Evolutionary conservation across 2,888 invertebrate species (phyloP), one percentile per base, ranked within the genome.

Genomic region (Tipula unca): DNA sequence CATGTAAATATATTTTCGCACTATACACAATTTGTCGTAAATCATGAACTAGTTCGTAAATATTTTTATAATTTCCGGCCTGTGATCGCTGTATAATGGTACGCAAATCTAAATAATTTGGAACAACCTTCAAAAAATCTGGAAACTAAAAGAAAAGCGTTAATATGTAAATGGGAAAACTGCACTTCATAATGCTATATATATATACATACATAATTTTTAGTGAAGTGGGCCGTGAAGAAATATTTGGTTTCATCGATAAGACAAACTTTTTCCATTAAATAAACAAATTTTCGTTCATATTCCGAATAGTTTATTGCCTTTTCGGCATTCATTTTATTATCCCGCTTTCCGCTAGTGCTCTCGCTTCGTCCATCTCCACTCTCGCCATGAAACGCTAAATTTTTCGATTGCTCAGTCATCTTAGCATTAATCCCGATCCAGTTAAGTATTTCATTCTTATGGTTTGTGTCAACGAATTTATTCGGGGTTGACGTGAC

Each of bases 21-120:
- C 93, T 93, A 88, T 93, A 92, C 87, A 93, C 92, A 88, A 94
- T 93, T 85, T 92, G 92, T 88, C 93, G 92, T 87, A 95, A 92
- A 90, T 95, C 95, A 89, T 94, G 93, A 82, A 95, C 93, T 17
- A 94, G 93, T 89, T 95, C 94, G 86, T 94, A 94, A 48, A 94
- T 91, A 88, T 94, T 94, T 35, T 92, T 92, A 88, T 95, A 95
- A 25, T 93, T 92, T 17, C 93, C 92, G 88, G 93, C 93, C 89
- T 93, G 94, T 87, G 95, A 90, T 89, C 95, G 95, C 14, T 94
- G 91, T 10, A 93, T 92, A 87, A 94, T 93, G 69, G 93, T 93
- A 87, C 94, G 93, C 4, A 94, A 90, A 88, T 94, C 94, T 91
- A 94, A 92, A 5, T 94, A 94, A 88, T 92, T 92, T 87, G 93